phyloP scores from a whole-genome alignment of 2,797 vertebrate genomes.

The Chaenodraco wilsoni region DNA sequence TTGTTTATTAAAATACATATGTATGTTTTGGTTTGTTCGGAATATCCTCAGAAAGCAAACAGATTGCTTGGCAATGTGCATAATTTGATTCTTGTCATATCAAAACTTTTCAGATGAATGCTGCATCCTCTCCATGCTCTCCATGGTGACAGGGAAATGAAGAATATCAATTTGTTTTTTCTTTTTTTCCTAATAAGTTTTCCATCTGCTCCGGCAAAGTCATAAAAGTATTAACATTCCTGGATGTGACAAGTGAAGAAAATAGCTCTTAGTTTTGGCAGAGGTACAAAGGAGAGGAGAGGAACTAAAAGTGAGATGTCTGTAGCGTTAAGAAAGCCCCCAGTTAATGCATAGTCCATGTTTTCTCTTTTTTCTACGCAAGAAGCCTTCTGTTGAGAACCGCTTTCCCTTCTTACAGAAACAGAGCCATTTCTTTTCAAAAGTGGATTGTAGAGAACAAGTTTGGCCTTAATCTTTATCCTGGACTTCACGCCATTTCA shows the following conservation, averaged over 20 bases:
- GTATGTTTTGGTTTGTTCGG: slow-evolving; percentile 54
- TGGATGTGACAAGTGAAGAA: slow-evolving; percentile 45
- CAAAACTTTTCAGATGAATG: slow-evolving; percentile 54
- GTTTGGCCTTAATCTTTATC: slow-evolving; percentile 47
- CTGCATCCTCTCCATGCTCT: slow-evolving; percentile 33
- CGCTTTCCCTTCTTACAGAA: slow-evolving; percentile 39
- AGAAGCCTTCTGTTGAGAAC: slow-evolving; percentile 12
- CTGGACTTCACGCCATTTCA: slow-evolving; percentile 40
- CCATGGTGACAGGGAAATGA: slow-evolving; percentile 48
- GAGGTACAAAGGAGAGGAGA: slow-evolving; percentile 30
- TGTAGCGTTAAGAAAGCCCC: slow-evolving; percentile 37
- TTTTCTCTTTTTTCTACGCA: slow-evolving; percentile 24
- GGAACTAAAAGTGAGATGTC: slow-evolving; percentile 40
- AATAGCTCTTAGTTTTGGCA: slow-evolving; percentile 44
- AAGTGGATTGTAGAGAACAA: slow-evolving; percentile 38
- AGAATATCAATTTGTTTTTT: slow-evolving; percentile 57
- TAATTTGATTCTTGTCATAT: slow-evolving; percentile 71
- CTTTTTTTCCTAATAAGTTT: slow-evolving; percentile 46
- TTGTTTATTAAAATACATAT: slow-evolving; percentile 69
- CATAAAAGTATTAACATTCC: slow-evolving; percentile 63
- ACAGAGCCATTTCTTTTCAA: slow-evolving; percentile 41
- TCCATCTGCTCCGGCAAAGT: slow-evolving; percentile 66
- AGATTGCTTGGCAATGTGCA: slow-evolving; percentile 66
- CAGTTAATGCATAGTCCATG: slow-evolving; percentile 32
- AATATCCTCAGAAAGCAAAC: slow-evolving; percentile 54